phyloP scores from a whole-genome alignment of 2,888 invertebrate genomes.

The Quadroppia sp. region DNA sequence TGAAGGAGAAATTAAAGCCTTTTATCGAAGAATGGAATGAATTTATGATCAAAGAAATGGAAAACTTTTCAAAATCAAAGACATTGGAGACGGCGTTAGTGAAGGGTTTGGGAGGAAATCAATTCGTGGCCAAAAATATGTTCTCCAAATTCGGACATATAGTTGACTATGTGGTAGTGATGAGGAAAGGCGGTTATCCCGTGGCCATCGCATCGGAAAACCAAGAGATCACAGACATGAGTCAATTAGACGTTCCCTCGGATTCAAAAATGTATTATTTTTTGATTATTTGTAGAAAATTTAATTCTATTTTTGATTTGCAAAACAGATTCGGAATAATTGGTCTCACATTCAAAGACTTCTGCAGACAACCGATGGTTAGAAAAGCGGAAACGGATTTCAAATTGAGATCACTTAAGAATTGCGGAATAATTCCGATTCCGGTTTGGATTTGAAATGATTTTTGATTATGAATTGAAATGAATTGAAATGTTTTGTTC shows the following conservation, averaged over 20 bases:
- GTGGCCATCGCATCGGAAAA: conserved; percentile 53
- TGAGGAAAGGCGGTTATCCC: conserved; percentile 59
- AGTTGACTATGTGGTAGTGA: conserved; percentile 59
- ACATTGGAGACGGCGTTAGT: conserved; percentile 58
- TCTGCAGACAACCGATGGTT: conserved; percentile 41
- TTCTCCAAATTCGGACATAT: conserved; percentile 59
- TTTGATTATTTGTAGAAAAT: background rate
- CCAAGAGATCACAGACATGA: conserved; percentile 53
- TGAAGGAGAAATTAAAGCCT: conserved; percentile 16
- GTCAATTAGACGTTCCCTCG: conserved; percentile 54
- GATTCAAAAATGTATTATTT: conserved; percentile 55
- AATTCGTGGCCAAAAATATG: conserved; percentile 59
- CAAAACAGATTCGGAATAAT: conserved; percentile 41
- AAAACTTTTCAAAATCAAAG: conserved; percentile 48
- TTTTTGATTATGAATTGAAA: conserved; percentile 46
- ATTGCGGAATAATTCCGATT: conserved; percentile 42
- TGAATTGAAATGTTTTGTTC: conserved; percentile 20
- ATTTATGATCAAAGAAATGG: conserved; percentile 42
- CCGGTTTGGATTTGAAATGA: conserved; percentile 38
- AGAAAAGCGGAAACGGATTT: conserved; percentile 41
- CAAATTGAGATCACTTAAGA: conserved; percentile 41
- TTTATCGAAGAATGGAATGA: conserved; percentile 11
- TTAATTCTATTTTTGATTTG: background rate
- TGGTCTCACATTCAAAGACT: conserved; percentile 33
- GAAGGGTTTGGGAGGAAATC: conserved; percentile 59